Evolutionary conservation across 2,888 invertebrate species (phyloP).

Genomic region (Eretmocerus hayati): DNA sequence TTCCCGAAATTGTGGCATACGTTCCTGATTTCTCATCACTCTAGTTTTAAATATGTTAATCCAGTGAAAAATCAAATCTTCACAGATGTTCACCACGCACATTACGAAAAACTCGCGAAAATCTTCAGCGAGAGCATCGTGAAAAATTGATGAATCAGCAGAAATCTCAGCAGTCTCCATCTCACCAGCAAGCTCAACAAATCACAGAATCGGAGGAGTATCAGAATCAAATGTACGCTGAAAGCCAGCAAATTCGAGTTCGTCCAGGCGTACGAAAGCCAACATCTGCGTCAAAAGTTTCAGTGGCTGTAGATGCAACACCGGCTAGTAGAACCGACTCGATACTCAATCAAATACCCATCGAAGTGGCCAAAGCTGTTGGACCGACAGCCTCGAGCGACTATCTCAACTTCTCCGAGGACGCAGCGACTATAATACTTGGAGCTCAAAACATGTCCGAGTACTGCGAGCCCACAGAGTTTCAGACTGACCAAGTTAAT

Average conservation of each 20-base stretch:
- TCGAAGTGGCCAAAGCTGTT: constrained; percentile 57
- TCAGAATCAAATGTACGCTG: constrained; percentile 32
- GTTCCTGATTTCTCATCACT: no score
- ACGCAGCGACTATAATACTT: neutral
- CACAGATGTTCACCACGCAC: constrained; percentile 58
- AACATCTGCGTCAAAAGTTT: constrained; percentile 57
- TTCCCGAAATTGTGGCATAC: no score
- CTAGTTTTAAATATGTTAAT: no score
- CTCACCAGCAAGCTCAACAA: neutral
- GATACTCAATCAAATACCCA: constrained; percentile 68
- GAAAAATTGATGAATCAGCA: constrained; percentile 40
- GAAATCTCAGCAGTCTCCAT: constrained; percentile 28
- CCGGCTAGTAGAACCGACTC: constrained; percentile 67
- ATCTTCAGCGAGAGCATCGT: constrained; percentile 39
- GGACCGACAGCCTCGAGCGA: constrained; percentile 1
- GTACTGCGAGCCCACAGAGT: constrained; percentile 21
- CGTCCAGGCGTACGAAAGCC: constrained; percentile 42
- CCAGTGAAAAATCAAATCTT: no score
- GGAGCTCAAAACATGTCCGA: constrained; percentile 16
- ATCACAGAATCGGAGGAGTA: neutral
- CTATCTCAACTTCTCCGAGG: constrained; percentile 10
- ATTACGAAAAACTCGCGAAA: constrained; percentile 50
- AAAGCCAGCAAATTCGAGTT: constrained; percentile 29
- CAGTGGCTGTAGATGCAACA: constrained; percentile 73
- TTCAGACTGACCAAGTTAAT: neutral